Evolutionary conservation across 2,888 invertebrate species (phyloP), one percentile per base, ranked within the genome.

Genomic region (Limulus polyphemus): DNA sequence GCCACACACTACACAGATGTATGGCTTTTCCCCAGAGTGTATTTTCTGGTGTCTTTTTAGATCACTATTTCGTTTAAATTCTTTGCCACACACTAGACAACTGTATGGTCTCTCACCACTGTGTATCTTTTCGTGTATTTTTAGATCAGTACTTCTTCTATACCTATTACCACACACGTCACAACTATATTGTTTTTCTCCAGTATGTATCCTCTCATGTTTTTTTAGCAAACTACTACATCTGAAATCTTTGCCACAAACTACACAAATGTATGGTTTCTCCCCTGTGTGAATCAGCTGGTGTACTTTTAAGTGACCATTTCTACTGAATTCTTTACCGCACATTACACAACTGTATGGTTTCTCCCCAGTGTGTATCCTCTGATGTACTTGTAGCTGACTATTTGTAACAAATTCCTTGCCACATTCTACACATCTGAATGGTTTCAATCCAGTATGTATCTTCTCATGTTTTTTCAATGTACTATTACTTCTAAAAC

Each of bases 261-360:
- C 32, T 54, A 17, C 54, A 32, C 54, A 54, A n/a, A n/a, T 11
- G 14, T 54, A 32, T 32, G 54, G 54, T n/a, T n/a, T 11, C 32
- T 54, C 54, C 11, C 54, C 54, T 11, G 54, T 54, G 32, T 54
- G 54, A 13, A 14, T 14, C 14, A 11, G 11, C 14, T 17, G 11
- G 14, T 54, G 54, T 11, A n/a, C 13, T 11, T 11, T n/a, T n/a
- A 54, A 54, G 16, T 54, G 12, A 16, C 11, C 54, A 49, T 54
- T 56, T n/a, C 56, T 59, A 54, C 56, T 58, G n/a, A 62, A 62
- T 47, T 56, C 58, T 49, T 58, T 58, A 47, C 55, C 58, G 14
- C 59, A 58, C 49, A 54, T 55, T 46, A 59, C 55, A 17, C 62
- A 62, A n/a, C 56, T 58, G 59, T 55, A 56, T 17, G 58, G 54